Percentiles rank a stretch among this genome's conserved stretches.
phyloP scores from a whole-genome alignment of 2,113 vertebrate species.

The Acanthochromis polyacanthus region DNA sequence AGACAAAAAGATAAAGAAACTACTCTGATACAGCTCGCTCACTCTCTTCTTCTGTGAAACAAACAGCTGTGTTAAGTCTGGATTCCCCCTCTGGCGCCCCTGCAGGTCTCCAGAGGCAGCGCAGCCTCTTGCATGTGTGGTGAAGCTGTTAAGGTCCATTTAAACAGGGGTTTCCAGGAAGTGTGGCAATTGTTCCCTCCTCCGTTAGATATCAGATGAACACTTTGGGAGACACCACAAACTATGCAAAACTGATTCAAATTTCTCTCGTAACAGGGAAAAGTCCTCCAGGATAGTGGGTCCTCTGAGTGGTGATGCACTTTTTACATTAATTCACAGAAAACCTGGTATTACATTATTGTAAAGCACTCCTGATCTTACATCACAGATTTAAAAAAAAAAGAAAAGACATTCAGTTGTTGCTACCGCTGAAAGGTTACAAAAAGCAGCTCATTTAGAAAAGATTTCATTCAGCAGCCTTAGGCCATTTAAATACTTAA shows the following conservation, averaged over 20 bases:
- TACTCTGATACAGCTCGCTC: conserved; percentile 60
- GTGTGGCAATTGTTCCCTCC: conserved; percentile 20
- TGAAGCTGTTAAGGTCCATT: conserved; percentile 19
- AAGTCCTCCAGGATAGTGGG: not conserved
- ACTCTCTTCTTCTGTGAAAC: conserved; percentile 44
- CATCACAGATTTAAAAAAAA: not conserved
- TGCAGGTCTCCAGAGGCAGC: conserved; percentile 4
- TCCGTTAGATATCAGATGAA: conserved; percentile 19
- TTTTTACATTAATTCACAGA: conserved; percentile 11
- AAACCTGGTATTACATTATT: conserved; percentile 32
- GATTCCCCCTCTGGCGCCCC: not conserved
- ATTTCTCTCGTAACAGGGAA: not conserved
- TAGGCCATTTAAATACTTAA: conserved; percentile 20
- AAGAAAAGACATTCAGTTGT: conserved; percentile 15
- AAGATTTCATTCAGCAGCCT: conserved; percentile 50
- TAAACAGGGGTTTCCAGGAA: conserved; percentile 16
- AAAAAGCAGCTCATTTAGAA: conserved; percentile 45
- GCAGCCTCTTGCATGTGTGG: not conserved
- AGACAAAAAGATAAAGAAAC: conserved; percentile 49
- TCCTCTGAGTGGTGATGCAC: not conserved
- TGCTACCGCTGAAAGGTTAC: conserved; percentile 40
- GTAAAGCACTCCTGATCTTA: conserved; percentile 35
- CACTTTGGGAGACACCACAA: conserved; percentile 9
- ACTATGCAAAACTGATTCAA: conserved; percentile 3
- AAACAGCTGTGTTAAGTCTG: conserved; percentile 35